Base-by-base conservation (phyloP, 2,797 vertebrate genomes). In the Varecia variegata region DNA sequence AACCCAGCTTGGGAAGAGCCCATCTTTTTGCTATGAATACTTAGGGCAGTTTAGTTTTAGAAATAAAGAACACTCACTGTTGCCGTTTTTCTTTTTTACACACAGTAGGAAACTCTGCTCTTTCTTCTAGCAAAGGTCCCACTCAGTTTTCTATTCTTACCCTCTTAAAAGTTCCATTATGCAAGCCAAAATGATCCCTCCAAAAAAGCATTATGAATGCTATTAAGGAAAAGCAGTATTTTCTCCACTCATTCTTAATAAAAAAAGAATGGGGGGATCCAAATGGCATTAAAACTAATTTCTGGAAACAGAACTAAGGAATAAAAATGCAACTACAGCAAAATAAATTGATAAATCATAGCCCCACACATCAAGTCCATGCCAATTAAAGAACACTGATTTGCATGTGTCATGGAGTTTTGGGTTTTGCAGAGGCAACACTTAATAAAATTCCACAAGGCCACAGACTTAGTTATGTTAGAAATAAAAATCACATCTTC, bases 371-470 rank as follows among this genome's bases (percentile, higher is more conserved):
- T 74, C 87, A 90, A 93, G 52, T 35, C 30, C 58, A 90, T 14
- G 74, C 58, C 76, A 96, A 80, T 93, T 90, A 88, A 90, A 90
- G 81, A 95, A 81, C 47, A 35, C 38, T 83, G 47, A 14, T 47
- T 47, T 47, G 47, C 47, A 27, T 70, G 50, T 85, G 60, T 92
- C 76, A 82, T 1, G 58, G 47, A 74, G 54, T 89, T 93, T 35
- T 77, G 62, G 7, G 35, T 95, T 91, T 43, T 92, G 43, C 62
- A 90, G 73, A 96, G 90, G 89, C 18, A 87, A 93, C 17, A 1
- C 68, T 79, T 73, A 94, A 97, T 77, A 94, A 96, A 97, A 93
- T 73, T 65, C 43, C 40, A 86, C 32, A 96, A 96, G 54, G 54
- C 91, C 60, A 84, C 40, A 94, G 52, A 74, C 6, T 35, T 52